These are phyloP conservation scores for Antrozous pallidus DNA, from an alignment of 2,797 vertebrate genomes.

Conservation along the genomic window DNA sequence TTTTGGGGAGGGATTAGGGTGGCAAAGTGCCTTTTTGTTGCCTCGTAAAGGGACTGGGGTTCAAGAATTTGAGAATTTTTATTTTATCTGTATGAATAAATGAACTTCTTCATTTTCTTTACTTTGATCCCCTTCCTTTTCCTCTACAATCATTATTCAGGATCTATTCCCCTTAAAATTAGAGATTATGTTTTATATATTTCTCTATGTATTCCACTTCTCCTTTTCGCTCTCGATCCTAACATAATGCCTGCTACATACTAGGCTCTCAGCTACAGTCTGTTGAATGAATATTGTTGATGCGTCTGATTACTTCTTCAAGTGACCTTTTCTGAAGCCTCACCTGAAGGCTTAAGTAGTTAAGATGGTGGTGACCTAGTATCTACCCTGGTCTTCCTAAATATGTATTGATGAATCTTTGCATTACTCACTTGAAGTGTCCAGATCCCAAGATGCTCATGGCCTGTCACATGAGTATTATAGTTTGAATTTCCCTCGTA, in stretches of 20 bases:
- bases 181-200: neutral
- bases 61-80: slow-evolving; percentile 19
- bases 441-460: neutral
- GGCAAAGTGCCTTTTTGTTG: neutral
- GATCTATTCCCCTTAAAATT: neutral
- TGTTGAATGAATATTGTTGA: neutral
- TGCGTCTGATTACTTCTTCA: neutral
- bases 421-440: neutral
- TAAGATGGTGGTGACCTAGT: neutral
- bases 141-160: neutral
- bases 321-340: slow-evolving; percentile 16
- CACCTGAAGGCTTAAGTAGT: neutral
- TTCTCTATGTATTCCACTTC: neutral
- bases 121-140: neutral
- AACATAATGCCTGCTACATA: neutral
- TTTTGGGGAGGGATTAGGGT: neutral
- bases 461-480: neutral
- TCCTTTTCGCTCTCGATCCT: neutral
- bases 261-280: neutral
- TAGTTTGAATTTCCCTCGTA: neutral
- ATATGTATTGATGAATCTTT: neutral
- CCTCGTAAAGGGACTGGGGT: neutral
- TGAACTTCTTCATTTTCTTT: neutral
- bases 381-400: neutral
- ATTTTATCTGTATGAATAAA: neutral